Percentiles rank a stretch among this genome's conserved stretches.
Conservation (phyloP, 2,888 invertebrate species). For the Cheilosia vulpina region DNA sequence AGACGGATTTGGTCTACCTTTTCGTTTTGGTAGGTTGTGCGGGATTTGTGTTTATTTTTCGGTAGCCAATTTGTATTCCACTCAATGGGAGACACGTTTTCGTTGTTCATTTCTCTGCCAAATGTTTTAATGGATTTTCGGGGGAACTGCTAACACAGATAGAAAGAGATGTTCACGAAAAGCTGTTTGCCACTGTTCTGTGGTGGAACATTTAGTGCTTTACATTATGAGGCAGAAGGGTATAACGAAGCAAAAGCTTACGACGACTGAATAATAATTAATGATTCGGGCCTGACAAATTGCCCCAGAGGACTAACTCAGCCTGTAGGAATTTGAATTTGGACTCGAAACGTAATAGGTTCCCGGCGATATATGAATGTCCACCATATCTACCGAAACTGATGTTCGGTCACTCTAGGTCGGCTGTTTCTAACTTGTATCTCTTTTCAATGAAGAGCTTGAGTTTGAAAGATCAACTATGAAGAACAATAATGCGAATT, state of each 20-base stretch:
- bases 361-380: too few relatives aligned
- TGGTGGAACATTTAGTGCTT: slow-evolving; percentile 38
- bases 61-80: slow-evolving; percentile 73
- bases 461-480: too few relatives aligned
- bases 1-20: slow-evolving; percentile 65
- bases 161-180: slow-evolving; percentile 59
- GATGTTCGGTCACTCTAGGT: too few relatives aligned
- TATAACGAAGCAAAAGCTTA: slow-evolving; percentile 26
- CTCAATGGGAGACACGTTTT: slow-evolving; percentile 73
- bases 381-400: too few relatives aligned
- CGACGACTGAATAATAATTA: slow-evolving; percentile 36
- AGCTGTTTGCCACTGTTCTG: slow-evolving; percentile 61
- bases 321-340: too few relatives aligned
- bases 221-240: slow-evolving; percentile 26
- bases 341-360: too few relatives aligned
- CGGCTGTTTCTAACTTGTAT: too few relatives aligned
- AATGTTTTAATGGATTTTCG: slow-evolving; percentile 45
- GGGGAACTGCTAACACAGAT: neutral
- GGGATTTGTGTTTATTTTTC: slow-evolving; percentile 11
- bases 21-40: slow-evolving; percentile 20
- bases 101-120: slow-evolving; percentile 56
- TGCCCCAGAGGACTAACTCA: too few relatives aligned
- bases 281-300: neutral
- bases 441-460: too few relatives aligned
- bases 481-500: too few relatives aligned